phyloP scores from a whole-genome alignment of 2,888 invertebrate species.

The Beris morrisii region DNA sequence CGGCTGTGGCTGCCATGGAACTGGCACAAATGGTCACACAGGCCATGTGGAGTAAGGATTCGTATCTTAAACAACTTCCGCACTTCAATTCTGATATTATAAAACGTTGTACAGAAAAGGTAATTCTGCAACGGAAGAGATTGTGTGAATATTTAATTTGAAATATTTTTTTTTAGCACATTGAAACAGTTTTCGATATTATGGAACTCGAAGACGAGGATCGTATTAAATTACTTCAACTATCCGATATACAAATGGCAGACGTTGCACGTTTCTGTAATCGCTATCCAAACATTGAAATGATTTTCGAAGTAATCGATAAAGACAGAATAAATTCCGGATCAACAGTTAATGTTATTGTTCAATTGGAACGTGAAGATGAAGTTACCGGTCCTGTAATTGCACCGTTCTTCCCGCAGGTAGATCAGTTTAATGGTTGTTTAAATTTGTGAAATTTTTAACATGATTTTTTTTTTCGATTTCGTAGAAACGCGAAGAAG shows the following conservation, averaged over 20 bases:
- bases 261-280: slow-evolving; percentile 99
- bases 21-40: slow-evolving; percentile 99
- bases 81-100: slow-evolving; percentile 90
- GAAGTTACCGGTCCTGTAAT: slow-evolving; percentile 96
- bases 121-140: slow-evolving; percentile 34
- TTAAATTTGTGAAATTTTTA: neutral
- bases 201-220: slow-evolving; percentile 86
- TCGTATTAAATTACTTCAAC: slow-evolving; percentile 73
- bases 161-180: slow-evolving; percentile 51
- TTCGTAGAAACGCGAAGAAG: slow-evolving; percentile 80
- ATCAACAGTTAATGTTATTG: slow-evolving; percentile 85
- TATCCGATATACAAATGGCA: slow-evolving; percentile 88
- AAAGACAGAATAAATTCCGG: slow-evolving; percentile 79
- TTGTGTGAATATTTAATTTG: slow-evolving; percentile 1
- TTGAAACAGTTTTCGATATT: slow-evolving; percentile 75
- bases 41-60: slow-evolving; percentile 99
- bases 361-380: slow-evolving; percentile 93
- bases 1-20: slow-evolving; percentile 99
- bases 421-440: slow-evolving; percentile 47
- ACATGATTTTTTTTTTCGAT: slow-evolving; percentile 42
- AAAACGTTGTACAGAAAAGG: slow-evolving; percentile 85
- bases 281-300: slow-evolving; percentile 97
- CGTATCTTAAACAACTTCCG: slow-evolving; percentile 94
- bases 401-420: slow-evolving; percentile 97
- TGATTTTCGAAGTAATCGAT: slow-evolving; percentile 86